phyloP scores from a whole-genome alignment of 2,888 invertebrate genomes.

The Ashinkailepas kermadecensis region DNA sequence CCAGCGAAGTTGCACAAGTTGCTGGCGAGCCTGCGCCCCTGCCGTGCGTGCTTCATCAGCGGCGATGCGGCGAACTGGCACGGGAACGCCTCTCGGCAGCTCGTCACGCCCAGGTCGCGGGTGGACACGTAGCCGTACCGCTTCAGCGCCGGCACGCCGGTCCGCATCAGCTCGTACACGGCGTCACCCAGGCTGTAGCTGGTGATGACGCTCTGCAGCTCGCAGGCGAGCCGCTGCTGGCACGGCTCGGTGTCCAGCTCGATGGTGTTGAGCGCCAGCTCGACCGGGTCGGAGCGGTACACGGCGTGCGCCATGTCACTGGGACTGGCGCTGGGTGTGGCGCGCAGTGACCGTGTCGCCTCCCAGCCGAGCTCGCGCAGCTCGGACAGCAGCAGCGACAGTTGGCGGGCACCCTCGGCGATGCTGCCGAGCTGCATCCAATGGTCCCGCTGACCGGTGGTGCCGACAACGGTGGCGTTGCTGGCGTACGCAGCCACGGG shows the following conservation, averaged over 20 bases:
- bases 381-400: neutral
- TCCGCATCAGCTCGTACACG: constrained; percentile 7
- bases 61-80: constrained; percentile 12
- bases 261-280: constrained; percentile 20
- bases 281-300: constrained; percentile 5
- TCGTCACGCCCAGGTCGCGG: neutral
- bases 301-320: neutral
- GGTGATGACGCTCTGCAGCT: constrained; percentile 1
- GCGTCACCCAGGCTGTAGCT: neutral
- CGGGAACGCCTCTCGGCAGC: neutral
- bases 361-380: neutral
- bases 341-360: neutral
- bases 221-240: constrained; percentile 17
- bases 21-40: neutral
- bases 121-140: constrained; percentile 18
- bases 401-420: constrained; percentile 5
- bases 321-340: neutral
- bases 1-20: neutral
- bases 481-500: no score
- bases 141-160: constrained; percentile 18
- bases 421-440: constrained; percentile 6
- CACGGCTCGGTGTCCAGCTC: constrained; percentile 18
- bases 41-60: constrained; percentile 14
- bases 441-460: neutral
- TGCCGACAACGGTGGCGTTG: no score